Evolutionary conservation across 2,113 vertebrate genomes (phyloP).

Genomic region (Pseudorhombus dupliciocellatus): DNA sequence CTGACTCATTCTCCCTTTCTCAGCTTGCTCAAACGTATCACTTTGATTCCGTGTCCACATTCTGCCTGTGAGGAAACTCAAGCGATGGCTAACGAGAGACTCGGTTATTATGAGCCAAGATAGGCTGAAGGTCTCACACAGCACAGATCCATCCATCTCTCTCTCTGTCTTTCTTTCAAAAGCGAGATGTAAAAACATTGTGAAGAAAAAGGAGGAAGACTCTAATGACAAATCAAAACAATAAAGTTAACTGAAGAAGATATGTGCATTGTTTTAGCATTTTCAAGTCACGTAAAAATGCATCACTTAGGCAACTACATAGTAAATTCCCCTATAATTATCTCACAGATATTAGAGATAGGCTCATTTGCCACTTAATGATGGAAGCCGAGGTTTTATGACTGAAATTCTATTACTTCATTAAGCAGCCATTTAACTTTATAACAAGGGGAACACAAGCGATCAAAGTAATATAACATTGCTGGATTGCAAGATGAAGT

Average conservation of each 20-base stretch:
- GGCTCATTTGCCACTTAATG: conserved; percentile 41
- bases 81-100: not conserved
- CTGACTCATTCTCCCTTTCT: not conserved
- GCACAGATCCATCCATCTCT: not conserved
- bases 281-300: not conserved
- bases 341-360: conserved; percentile 10
- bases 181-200: too few relatives aligned
- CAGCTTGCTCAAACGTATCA: conserved; percentile 12
- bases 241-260: not conserved
- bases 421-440: conserved; percentile 31
- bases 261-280: not conserved
- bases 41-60: not conserved
- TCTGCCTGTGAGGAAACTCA: conserved; percentile 5
- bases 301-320: not conserved
- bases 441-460: conserved; percentile 14
- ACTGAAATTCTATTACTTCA: conserved; percentile 15
- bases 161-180: not conserved
- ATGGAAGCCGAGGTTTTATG: conserved; percentile 20
- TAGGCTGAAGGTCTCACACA: not conserved
- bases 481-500: conserved; percentile 9
- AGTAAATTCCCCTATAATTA: not conserved
- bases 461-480: conserved; percentile 15
- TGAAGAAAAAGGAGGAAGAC: not conserved
- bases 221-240: not conserved
- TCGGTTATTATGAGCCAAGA: not conserved